Base-by-base conservation (phyloP, 2,888 invertebrate species). In the Rosalia funebris region DNA sequence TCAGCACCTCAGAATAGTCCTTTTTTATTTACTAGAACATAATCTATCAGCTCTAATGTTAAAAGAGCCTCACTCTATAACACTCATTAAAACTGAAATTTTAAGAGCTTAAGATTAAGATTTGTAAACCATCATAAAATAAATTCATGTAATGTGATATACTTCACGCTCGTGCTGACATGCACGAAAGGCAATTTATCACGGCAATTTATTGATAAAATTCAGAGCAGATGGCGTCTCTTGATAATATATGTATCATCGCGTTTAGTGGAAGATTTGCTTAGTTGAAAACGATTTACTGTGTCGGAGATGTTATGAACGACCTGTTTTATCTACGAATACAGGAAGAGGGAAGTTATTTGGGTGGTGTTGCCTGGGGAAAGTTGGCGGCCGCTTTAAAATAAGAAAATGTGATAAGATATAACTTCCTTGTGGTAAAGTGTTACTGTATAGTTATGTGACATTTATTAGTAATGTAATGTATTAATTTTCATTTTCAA, bases 251-350 rank as follows among this genome's bases (percentile, higher is more conserved):
- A 15, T 16, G 15, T 15, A 39, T 3, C 39, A 16, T 1, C 1
- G 7, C 39, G 4, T 39, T 39, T 39, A 39, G 16, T 39, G 12
- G 10, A 15, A 16, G 2, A 16, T 15, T 16, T 3, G 14, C 15
- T 39, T 12, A 11, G 16, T 1, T 10, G 39, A 14, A 1, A 31
- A 45, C 12, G n/a, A 10, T 36, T 16, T 25, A 25, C 1, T 10
- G 15, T 32, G 7, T 11, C 17, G 15, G 1, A 16, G 32, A 34
- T 20, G 34, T 32, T 32, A 34, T 34, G 15, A 10, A 11, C 36
- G 34, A 17, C 47, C 25, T 47, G 32, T 34, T 34, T 36, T 34
- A 16, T 19, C 19, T 10, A 34, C n/a, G 31, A 17, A 34, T 17
- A 7, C 17, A 15, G 12, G 34, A 10, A 46, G 15, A 12, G 11